Conservation (phyloP, 2,888 invertebrate genomes). For the Megalurothrips usitatus region DNA sequence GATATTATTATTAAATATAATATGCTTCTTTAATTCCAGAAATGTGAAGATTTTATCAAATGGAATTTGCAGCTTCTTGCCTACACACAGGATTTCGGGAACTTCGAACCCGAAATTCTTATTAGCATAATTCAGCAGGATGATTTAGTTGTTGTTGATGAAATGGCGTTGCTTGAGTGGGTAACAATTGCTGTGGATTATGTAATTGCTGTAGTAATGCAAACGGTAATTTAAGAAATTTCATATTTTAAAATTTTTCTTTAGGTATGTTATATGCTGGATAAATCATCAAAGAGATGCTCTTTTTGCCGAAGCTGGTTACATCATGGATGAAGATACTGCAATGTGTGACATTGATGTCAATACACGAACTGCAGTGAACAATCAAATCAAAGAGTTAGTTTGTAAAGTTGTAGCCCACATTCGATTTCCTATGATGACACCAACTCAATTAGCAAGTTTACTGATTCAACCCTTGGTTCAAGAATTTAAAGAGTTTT, state of each 20-base stretch:
- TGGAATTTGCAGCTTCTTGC: constrained; percentile 87
- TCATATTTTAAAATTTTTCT: constrained; percentile 23
- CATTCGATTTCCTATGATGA: constrained; percentile 89
- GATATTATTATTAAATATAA: constrained; percentile 28
- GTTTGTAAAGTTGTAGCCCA: constrained; percentile 41
- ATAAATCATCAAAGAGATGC: constrained; percentile 61
- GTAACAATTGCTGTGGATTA: constrained; percentile 36
- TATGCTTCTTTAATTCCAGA: constrained; percentile 46
- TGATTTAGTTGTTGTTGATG: constrained; percentile 83
- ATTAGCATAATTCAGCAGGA: constrained; percentile 74
- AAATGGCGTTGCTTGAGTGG: constrained; percentile 73
- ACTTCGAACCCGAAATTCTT: constrained; percentile 75
- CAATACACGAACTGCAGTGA: neutral
- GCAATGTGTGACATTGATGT: constrained; percentile 47
- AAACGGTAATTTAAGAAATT: neutral
- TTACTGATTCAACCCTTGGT: constrained; percentile 73
- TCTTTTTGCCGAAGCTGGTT: constrained; percentile 10
- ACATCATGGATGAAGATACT: constrained; percentile 44
- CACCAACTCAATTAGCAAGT: constrained; percentile 78
- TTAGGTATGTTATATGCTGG: constrained; percentile 72
- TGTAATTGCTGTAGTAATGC: neutral
- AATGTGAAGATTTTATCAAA: constrained; percentile 77
- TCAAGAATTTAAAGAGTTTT: constrained; percentile 77
- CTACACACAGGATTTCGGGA: constrained; percentile 71
- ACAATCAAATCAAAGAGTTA: neutral